These are phyloP conservation scores for Hipparchia sbordonii DNA, from an alignment of 2,888 invertebrate genomes.

Conservation along the genomic window DNA sequence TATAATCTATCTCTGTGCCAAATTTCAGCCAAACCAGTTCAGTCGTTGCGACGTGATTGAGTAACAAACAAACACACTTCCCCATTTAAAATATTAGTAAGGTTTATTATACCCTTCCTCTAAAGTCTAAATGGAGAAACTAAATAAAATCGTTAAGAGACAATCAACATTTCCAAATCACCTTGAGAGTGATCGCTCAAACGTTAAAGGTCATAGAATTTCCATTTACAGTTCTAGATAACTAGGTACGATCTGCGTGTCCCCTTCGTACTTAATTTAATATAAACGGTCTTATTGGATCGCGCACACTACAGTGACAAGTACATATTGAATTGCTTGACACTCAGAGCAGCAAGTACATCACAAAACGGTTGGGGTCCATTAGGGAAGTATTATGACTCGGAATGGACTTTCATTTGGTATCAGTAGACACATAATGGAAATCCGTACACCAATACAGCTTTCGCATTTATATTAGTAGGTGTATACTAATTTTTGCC, in stretches of 20 bases:
- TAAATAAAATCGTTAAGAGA: too few relatives aligned
- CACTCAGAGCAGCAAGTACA: conserved; percentile 6
- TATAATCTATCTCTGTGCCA: too few relatives aligned
- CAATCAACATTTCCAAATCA: neutral
- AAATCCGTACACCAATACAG: too few relatives aligned
- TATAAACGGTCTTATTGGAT: conserved; percentile 6
- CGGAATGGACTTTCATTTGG: neutral
- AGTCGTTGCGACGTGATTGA: too few relatives aligned
- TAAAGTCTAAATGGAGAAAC: too few relatives aligned
- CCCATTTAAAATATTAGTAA: too few relatives aligned
- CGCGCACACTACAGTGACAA: conserved; percentile 2
- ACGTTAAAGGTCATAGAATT: neutral
- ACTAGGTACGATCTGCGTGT: neutral
- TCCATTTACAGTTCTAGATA: neutral
- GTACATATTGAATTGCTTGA: conserved; percentile 2
- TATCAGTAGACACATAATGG: too few relatives aligned
- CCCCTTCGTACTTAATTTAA: neutral
- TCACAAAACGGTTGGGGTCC: neutral
- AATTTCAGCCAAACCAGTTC: too few relatives aligned
- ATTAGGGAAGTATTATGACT: conserved; percentile 1
- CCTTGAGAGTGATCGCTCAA: neutral
- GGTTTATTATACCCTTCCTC: too few relatives aligned
- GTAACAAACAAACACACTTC: too few relatives aligned
- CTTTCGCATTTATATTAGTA: too few relatives aligned
- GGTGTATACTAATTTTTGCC: too few relatives aligned